Evolutionary conservation across 2,888 invertebrate species (phyloP), one percentile per base, ranked within the genome.

Genomic region (Morpho deidamia): DNA sequence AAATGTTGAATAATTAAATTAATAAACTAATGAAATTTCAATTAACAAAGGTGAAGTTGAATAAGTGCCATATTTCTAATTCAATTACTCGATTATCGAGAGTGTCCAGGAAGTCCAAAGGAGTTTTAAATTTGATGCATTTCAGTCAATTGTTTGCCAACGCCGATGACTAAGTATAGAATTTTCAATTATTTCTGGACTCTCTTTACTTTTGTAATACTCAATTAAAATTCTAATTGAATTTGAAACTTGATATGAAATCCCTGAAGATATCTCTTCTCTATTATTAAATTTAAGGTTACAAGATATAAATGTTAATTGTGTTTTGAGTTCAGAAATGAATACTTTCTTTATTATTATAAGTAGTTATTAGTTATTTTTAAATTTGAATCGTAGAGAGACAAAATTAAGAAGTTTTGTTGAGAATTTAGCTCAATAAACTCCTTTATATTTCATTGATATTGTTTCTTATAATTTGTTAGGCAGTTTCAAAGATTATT

Each of bases 161-260:
- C 40, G 47, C 52, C 56, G 41, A 49, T 46, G 46, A 56, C 43
- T 49, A 51, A 35, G 45, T 51, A 59, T 54, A 50, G 55, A 58
- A 44, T 53, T 23, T 56, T 56, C 56, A 48, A 56, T 59, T 55
- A 57, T 52, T 52, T 51, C 48, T 47, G 46, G 44, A 49, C 37
- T 57, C 47, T 55, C 53, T 56, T 58, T 56, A 50, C 54, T 54
- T 52, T 53, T 42, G 43, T 51, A 51, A 59, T 54, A 56, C 48
- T 56, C 51, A 57, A 57, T 59, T 59, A 59, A 56, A 59, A 54
- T 57, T 55, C 54, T 54, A 50, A 57, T 50, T 57, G 49, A 50
- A 57, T 57, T 49, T 54, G 51, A 59, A 52, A 44, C 54, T 55
- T 43, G 49, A 50, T 55, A 54, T 51, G 47, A 55, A 51, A 47